phyloP scores from a whole-genome alignment of 2,888 invertebrate genomes.

The Plebejus argus region DNA sequence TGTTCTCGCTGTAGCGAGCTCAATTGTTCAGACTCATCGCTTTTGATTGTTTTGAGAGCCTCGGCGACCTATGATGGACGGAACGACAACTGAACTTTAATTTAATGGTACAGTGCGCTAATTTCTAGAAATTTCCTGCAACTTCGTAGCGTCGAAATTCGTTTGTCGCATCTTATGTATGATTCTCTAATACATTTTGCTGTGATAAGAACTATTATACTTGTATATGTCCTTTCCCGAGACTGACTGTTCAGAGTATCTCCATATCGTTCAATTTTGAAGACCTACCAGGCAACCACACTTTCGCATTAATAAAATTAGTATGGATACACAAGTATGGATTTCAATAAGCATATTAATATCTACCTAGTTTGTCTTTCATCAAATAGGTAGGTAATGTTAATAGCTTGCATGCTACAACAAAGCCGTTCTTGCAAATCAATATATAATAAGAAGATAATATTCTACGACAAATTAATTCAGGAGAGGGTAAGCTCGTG shows the following conservation, averaged over 20 bases:
- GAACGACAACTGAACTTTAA: no score
- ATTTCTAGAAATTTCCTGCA: neutral
- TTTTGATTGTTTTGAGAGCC: neutral
- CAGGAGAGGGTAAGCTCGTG: conserved; percentile 19
- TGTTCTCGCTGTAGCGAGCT: neutral
- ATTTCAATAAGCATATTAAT: neutral
- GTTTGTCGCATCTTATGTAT: neutral
- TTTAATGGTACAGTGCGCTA: neutral
- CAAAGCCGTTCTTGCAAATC: neutral
- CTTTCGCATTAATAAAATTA: no score
- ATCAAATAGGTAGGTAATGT: neutral
- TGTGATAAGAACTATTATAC: no score
- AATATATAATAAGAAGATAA: conserved; percentile 2
- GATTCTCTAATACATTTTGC: no score
- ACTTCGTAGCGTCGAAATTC: neutral
- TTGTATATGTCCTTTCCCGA: no score
- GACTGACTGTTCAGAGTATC: no score
- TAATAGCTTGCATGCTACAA: neutral
- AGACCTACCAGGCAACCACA: no score
- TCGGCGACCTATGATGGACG: neutral
- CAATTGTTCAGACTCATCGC: neutral
- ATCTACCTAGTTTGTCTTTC: neutral
- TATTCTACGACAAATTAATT: conserved; percentile 17
- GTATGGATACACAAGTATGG: neutral
- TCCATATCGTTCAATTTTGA: no score